Percentiles rank a stretch among this genome's conserved stretches.
Conservation (phyloP, 2,797 vertebrate species). For the Cuniculus paca region DNA sequence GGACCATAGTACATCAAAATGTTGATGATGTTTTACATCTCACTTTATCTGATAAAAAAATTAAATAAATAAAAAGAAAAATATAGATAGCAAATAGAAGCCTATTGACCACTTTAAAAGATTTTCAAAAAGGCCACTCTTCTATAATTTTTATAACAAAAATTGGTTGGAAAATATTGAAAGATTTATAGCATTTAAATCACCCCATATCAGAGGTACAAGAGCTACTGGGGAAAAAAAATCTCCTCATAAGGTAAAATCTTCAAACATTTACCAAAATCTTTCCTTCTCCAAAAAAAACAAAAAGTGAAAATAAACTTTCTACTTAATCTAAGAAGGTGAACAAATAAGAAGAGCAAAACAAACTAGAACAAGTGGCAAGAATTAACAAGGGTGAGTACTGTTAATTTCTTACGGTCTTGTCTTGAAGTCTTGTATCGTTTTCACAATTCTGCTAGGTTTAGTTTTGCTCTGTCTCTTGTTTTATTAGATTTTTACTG, state of each 20-base stretch:
- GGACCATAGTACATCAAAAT: not conserved
- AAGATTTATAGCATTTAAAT: not conserved
- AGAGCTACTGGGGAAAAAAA: not conserved
- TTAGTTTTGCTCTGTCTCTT: too few species aligned
- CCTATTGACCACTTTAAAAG: not conserved
- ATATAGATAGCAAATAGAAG: not conserved
- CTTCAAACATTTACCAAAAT: slow-evolving; percentile 3
- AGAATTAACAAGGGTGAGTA: not conserved
- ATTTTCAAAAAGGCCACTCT: not conserved
- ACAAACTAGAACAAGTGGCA: not conserved
- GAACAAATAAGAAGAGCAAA: not conserved
- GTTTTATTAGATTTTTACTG: too few species aligned
- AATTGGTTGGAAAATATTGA: not conserved
- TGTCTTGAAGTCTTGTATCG: too few species aligned
- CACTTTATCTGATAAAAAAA: slow-evolving; percentile 1
- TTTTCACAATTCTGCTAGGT: too few species aligned
- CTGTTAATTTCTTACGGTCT: too few species aligned
- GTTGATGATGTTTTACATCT: not conserved
- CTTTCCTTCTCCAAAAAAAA: not conserved
- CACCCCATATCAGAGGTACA: not conserved
- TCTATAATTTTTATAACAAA: not conserved
- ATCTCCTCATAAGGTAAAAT: not conserved
- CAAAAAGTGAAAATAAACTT: not conserved
- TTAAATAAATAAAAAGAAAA: not conserved
- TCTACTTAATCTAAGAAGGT: not conserved